Evolutionary conservation across 2,113 vertebrate species (phyloP), one percentile per base, ranked within the genome.

Genomic region (Apistogramma diplotaenia): DNA sequence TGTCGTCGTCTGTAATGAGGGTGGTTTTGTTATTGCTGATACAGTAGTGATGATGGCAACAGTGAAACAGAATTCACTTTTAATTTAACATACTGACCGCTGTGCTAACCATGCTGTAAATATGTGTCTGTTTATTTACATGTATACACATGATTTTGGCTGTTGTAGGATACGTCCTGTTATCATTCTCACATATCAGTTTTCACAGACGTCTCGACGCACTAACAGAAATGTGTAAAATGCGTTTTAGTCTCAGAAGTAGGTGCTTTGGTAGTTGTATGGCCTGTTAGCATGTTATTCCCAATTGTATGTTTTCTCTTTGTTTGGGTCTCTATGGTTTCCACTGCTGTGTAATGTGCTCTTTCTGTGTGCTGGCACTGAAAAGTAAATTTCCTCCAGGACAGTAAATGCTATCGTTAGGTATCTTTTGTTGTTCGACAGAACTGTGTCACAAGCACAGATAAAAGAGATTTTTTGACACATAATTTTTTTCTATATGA

Each of bases 351-450:
- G 86, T 81, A 82, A 83, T 84, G 67, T 74, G 65, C 76, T 80
- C 43, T 82, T 61, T 84, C 78, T 82, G 58, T 72, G 75, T 46
- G 77, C 83, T 58, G 33, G 43, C 70, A 90, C 74, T 62, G 76
- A 82, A 81, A 89, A 90, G 86, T 87, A 90, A 81, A 92, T 91
- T 90, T 93, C 90, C 90, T 92, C 86, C 82, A 90, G 91, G 91
- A 92, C 89, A 58, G 75, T 93, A 93, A 94, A 93, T 85, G 84
- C 91, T 89, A 90, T 91, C 87, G 88, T 93, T 93, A 93, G 89
- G 81, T 87, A 89, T 89, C 91, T 89, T 91, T 93, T 93, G 90
- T 91, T 92, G 91, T 90, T 87, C 85, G 89, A 94, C 93, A 93
- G 93, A 94, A 93, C 89, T 93, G 91, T 94, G 93, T 93, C 91